Percentiles rank a stretch among this genome's conserved stretches.
Evolutionary conservation across 1,140 invertebrate species (phyloP).

Genomic region (Doryteuthis pealeii): DNA sequence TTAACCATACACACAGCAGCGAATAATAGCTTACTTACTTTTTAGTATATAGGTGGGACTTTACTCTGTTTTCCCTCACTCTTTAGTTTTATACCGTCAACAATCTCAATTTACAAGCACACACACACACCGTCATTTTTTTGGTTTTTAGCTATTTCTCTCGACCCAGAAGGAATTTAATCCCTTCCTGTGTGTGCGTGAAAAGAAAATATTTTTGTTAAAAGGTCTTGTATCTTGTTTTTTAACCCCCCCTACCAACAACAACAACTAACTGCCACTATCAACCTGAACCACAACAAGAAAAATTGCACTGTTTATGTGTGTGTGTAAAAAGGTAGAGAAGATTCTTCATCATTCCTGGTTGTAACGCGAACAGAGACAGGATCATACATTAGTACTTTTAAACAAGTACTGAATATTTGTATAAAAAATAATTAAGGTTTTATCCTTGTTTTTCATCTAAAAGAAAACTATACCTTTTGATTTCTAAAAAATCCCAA

Average conservation of each 20-base stretch:
- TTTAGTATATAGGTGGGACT: neutral
- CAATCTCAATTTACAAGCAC: too few relatives aligned
- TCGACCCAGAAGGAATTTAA: neutral
- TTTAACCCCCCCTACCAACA: neutral
- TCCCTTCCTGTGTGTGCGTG: neutral
- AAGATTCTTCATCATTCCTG: too few relatives aligned
- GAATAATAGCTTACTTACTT: neutral
- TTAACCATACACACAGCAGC: neutral
- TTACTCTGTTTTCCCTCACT: neutral
- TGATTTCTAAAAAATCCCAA: too few relatives aligned
- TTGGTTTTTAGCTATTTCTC: neutral
- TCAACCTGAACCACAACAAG: neutral
- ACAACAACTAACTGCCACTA: neutral
- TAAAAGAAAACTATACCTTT: too few relatives aligned
- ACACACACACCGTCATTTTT: neutral
- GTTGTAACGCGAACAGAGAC: too few relatives aligned
- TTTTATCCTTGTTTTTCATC: neutral
- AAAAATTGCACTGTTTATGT: too few relatives aligned
- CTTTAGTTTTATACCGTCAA: too few relatives aligned
- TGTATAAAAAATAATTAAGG: neutral
- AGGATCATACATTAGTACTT: too few relatives aligned
- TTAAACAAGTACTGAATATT: too few relatives aligned
- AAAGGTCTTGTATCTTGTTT: neutral
- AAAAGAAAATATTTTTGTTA: neutral
- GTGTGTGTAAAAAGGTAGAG: too few relatives aligned